Conservation (phyloP, 2,888 invertebrate genomes). For the Lasioglossum calceatum region DNA sequence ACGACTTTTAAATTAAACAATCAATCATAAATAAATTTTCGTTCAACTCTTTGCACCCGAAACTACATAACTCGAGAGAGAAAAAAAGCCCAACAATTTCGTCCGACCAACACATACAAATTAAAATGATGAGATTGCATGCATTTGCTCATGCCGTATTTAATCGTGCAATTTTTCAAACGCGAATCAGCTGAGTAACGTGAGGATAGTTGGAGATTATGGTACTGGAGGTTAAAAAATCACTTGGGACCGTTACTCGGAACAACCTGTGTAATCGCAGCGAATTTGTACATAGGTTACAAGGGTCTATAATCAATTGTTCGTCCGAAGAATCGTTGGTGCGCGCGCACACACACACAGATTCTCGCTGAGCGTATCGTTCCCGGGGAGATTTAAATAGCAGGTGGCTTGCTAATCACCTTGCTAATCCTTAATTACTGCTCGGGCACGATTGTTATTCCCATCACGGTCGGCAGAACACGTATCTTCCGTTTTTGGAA, state of each 20-base stretch:
- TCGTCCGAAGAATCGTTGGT: neutral
- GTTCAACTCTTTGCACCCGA: neutral
- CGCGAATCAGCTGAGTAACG: neutral
- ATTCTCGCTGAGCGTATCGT: slow-evolving; percentile 47
- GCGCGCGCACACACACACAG: slow-evolving; percentile 13
- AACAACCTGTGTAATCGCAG: neutral
- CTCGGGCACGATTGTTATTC: slow-evolving; percentile 66
- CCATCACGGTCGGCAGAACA: slow-evolving; percentile 52
- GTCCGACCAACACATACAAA: neutral
- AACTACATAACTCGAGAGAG: neutral
- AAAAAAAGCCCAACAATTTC: neutral
- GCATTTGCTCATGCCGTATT: neutral
- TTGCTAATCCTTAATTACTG: slow-evolving; percentile 74
- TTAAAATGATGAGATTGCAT: neutral
- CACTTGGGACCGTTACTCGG: neutral
- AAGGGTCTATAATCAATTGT: slow-evolving; percentile 37
- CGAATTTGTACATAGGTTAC: neutral
- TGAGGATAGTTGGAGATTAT: neutral
- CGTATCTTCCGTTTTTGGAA: slow-evolving; percentile 72
- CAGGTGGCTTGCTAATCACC: slow-evolving; percentile 71
- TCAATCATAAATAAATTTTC: neutral
- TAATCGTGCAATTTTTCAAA: slow-evolving; percentile 1
- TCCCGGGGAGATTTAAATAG: slow-evolving; percentile 71
- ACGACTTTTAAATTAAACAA: too few species aligned
- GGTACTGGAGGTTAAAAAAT: neutral